phyloP scores from a whole-genome alignment of 2,113 vertebrate genomes.

The Cephalopterus ornatus region DNA sequence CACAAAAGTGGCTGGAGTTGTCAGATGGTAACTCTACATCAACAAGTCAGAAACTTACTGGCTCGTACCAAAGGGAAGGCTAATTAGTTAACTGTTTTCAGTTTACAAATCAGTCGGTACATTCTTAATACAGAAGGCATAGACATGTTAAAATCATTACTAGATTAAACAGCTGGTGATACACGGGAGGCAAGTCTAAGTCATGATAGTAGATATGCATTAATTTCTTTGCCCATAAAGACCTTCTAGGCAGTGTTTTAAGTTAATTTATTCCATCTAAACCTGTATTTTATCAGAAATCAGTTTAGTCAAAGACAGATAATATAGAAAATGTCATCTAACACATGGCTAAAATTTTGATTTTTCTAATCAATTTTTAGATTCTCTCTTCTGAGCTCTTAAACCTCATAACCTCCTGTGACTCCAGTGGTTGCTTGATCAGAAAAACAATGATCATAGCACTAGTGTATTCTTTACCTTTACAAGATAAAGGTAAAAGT shows the following conservation, averaged over 20 bases:
- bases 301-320: not conserved
- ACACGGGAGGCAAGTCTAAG: not conserved
- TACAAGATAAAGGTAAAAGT: not conserved
- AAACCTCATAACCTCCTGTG: not conserved
- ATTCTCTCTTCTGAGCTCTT: not conserved
- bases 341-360: not conserved
- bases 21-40: not conserved
- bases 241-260: not conserved
- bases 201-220: not conserved
- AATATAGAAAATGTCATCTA: not conserved
- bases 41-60: not conserved
- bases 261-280: not conserved
- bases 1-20: not conserved
- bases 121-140: not conserved
- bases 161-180: not conserved
- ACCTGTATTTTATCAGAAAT: not conserved
- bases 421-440: not conserved
- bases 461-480: not conserved
- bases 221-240: not conserved
- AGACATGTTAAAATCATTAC: not conserved
- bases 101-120: not conserved
- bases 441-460: not conserved
- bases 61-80: not conserved
- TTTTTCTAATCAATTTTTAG: not conserved
- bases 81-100: not conserved